A percentile compares a stretch with the other conserved stretches of the same genome.
phyloP scores from a whole-genome alignment of 1,140 invertebrate species.

The Tribolium castaneum region DNA sequence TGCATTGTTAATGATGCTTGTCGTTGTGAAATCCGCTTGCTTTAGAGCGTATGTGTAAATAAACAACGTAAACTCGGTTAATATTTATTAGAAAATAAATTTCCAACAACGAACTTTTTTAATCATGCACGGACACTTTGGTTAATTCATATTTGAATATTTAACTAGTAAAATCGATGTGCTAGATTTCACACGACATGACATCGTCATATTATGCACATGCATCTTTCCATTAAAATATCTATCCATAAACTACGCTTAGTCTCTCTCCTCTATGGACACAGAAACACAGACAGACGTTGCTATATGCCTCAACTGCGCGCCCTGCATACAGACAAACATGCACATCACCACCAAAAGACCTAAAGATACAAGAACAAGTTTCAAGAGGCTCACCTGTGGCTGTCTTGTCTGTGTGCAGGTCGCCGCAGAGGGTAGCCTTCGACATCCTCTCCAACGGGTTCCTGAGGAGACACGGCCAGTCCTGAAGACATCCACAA shows the following conservation, averaged over 20 bases:
- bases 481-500: not conserved
- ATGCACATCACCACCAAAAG: conserved; percentile 61
- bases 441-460: not conserved
- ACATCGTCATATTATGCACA: conserved; percentile 3
- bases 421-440: conserved; percentile 57
- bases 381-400: conserved; percentile 56
- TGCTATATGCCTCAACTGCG: conserved; percentile 49
- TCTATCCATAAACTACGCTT: conserved; percentile 25
- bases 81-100: conserved; percentile 15
- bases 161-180: not conserved
- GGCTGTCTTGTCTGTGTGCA: conserved; percentile 63
- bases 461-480: not conserved
- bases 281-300: conserved; percentile 42
- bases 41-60: not conserved
- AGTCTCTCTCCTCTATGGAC: conserved; percentile 27
- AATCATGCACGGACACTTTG: not conserved
- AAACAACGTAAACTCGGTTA: not conserved
- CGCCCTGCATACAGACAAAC: conserved; percentile 64
- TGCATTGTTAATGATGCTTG: conserved; percentile 6
- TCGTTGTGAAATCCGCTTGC: conserved; percentile 7
- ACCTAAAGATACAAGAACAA: conserved; percentile 48
- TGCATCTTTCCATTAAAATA: conserved; percentile 14
- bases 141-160: not conserved
- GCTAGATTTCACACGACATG: conserved; percentile 15
- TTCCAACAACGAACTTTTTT: not conserved